Conservation (phyloP, 2,797 vertebrate genomes). For the Limnodromus scolopaceus region DNA sequence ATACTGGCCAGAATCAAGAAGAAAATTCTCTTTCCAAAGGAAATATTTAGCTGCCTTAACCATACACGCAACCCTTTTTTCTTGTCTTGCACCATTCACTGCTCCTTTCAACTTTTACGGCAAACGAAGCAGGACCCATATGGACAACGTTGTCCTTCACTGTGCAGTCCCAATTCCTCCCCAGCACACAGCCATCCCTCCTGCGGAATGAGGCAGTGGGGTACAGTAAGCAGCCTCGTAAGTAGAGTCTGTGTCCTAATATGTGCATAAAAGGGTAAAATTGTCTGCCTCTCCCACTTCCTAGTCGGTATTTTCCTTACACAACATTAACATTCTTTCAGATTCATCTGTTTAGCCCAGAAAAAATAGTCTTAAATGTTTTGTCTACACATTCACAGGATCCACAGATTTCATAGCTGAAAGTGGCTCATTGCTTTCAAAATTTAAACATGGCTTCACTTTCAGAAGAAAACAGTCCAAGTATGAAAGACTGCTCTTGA, state of each 20-base stretch:
- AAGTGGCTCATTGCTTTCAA: neutral
- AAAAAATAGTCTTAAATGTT: neutral
- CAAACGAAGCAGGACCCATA: neutral
- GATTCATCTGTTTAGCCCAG: neutral
- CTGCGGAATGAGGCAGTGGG: neutral
- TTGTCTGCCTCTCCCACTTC: neutral
- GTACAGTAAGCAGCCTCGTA: neutral
- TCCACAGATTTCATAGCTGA: neutral
- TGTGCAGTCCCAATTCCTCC: neutral
- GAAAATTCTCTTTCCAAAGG: neutral
- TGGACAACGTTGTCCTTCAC: neutral
- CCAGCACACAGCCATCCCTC: neutral
- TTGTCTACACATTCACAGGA: neutral
- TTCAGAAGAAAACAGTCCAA: neutral
- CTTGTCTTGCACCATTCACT: neutral
- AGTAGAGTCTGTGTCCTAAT: neutral
- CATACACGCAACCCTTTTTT: neutral
- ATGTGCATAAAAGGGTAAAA: neutral
- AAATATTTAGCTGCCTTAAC: neutral
- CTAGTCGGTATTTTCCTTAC: neutral
- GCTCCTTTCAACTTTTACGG: neutral
- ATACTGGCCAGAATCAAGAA: neutral
- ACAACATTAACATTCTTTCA: neutral
- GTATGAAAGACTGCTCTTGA: neutral
- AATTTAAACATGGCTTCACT: neutral